A percentile compares a stretch with the other conserved stretches of the same genome.
Conservation (phyloP, 2,797 vertebrate genomes). For the Diplodus sargus region DNA sequence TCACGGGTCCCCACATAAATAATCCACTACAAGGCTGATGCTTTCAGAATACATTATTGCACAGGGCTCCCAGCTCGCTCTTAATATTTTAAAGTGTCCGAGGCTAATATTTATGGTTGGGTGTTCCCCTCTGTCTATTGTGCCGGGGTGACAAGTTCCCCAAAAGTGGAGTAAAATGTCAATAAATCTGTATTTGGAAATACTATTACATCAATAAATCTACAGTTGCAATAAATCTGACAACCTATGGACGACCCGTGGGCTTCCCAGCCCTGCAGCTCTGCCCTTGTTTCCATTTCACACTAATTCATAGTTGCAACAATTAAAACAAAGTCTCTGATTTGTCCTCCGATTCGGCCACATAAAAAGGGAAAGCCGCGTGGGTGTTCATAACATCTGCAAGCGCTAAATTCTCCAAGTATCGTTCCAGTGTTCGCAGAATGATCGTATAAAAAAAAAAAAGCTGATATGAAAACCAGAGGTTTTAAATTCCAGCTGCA, state of each 20-base stretch:
- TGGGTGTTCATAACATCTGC: slow-evolving; percentile 74
- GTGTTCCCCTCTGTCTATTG: slow-evolving; percentile 84
- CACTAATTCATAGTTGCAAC: slow-evolving; percentile 70
- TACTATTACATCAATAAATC: slow-evolving; percentile 78
- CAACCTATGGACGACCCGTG: slow-evolving; percentile 56
- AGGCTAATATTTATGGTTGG: slow-evolving; percentile 83
- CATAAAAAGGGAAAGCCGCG: slow-evolving; percentile 49
- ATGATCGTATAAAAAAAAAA: slow-evolving; percentile 49
- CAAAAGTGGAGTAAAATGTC: slow-evolving; percentile 75
- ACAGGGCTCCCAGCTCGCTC: slow-evolving; percentile 78
- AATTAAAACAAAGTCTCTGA: slow-evolving; percentile 74
- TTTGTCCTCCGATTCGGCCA: slow-evolving; percentile 65
- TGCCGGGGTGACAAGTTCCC: slow-evolving; percentile 81
- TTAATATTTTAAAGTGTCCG: slow-evolving; percentile 81
- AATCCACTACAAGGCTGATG: slow-evolving; percentile 79
- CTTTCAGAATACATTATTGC: slow-evolving; percentile 81
- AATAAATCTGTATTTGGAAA: slow-evolving; percentile 83
- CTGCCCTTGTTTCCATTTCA: slow-evolving; percentile 74
- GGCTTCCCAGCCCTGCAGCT: slow-evolving; percentile 66
- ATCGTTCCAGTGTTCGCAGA: slow-evolving; percentile 60
- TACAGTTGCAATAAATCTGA: slow-evolving; percentile 73
- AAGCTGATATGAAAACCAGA: slow-evolving; percentile 63
- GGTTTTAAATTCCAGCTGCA: slow-evolving; percentile 61
- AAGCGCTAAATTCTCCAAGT: slow-evolving; percentile 61
- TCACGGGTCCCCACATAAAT: slow-evolving; percentile 82